phyloP scores from a whole-genome alignment of 1,140 invertebrate genomes.

The Galendromus occidentalis region DNA sequence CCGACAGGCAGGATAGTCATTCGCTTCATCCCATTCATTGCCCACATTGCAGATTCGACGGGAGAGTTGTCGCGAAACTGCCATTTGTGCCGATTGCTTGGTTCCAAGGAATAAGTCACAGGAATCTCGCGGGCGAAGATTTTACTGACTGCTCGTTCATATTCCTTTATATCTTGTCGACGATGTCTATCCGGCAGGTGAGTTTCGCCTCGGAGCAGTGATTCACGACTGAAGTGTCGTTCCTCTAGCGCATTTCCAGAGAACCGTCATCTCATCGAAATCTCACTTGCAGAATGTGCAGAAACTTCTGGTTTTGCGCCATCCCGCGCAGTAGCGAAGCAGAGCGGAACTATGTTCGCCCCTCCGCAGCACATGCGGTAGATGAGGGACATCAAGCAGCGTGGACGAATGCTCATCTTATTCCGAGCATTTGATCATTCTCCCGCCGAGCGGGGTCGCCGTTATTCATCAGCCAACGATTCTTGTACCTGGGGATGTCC shows the following conservation, averaged over 20 bases:
- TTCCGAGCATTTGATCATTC: too few species aligned
- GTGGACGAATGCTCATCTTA: too few species aligned
- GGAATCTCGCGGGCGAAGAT: slow-evolving; percentile 86
- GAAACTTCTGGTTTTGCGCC: slow-evolving; percentile 89
- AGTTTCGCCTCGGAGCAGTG: not conserved
- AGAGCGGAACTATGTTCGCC: slow-evolving; percentile 66
- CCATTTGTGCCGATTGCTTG: slow-evolving; percentile 90
- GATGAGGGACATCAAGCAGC: too few species aligned
- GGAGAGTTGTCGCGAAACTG: slow-evolving; percentile 83
- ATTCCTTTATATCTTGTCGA: slow-evolving; percentile 95
- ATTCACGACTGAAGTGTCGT: not conserved
- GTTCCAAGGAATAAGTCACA: slow-evolving; percentile 87
- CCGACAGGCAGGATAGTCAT: too few species aligned
- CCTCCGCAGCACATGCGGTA: slow-evolving; percentile 28
- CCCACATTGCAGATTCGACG: slow-evolving; percentile 67
- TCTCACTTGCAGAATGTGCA: slow-evolving; percentile 75
- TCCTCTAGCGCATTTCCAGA: not conserved
- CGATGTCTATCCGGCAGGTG: slow-evolving; percentile 91
- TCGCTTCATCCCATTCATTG: too few species aligned
- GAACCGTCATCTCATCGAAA: not conserved
- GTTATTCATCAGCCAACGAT: too few species aligned
- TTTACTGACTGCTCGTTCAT: slow-evolving; percentile 99
- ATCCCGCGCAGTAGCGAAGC: slow-evolving; percentile 80
- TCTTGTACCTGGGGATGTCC: too few species aligned
- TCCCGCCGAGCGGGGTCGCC: too few species aligned